phyloP scores from a whole-genome alignment of 1,140 invertebrate genomes.

The Penaeus vannamei region DNA sequence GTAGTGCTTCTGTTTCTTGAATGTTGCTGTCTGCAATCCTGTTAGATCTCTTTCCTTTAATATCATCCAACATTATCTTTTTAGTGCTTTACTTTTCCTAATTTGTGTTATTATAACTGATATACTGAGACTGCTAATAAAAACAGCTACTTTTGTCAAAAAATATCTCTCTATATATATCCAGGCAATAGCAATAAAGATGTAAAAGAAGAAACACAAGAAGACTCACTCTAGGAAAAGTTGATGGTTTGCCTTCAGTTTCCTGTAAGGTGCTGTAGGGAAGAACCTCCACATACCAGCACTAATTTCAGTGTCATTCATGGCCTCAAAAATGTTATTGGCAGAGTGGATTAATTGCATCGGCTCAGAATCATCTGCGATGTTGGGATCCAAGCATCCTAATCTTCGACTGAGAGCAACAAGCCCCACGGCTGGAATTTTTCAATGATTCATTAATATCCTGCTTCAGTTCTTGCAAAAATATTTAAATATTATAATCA shows the following conservation, averaged over 20 bases:
- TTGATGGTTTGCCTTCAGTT: conserved; percentile 23
- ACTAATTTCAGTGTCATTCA: conserved; percentile 42
- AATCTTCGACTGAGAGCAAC: conserved; percentile 39
- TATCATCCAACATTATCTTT: background rate
- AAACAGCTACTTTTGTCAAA: too few relatives aligned
- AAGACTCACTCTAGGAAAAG: conserved; percentile 25
- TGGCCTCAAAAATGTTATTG: conserved; percentile 14
- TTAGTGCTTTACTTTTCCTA: background rate
- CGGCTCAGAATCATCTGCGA: conserved; percentile 26
- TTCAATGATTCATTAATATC: background rate
- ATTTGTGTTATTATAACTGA: background rate
- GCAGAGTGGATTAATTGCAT: conserved; percentile 37
- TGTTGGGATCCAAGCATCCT: conserved; percentile 38
- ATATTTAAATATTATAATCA: background rate
- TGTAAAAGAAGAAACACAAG: background rate
- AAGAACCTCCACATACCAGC: conserved; percentile 29
- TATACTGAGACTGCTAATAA: background rate
- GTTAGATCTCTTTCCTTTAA: background rate
- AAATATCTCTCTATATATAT: background rate
- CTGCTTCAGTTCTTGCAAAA: background rate
- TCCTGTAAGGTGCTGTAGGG: background rate
- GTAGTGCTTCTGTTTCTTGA: background rate
- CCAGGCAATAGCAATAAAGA: background rate
- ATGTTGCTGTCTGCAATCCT: conserved; percentile 22
- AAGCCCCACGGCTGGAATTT: conserved; percentile 37